Evolutionary conservation across 35 echinoderm and acorn worm species (phyloP), one percentile per base, ranked within the genome.

Genomic region (Lytechinus pictus): DNA sequence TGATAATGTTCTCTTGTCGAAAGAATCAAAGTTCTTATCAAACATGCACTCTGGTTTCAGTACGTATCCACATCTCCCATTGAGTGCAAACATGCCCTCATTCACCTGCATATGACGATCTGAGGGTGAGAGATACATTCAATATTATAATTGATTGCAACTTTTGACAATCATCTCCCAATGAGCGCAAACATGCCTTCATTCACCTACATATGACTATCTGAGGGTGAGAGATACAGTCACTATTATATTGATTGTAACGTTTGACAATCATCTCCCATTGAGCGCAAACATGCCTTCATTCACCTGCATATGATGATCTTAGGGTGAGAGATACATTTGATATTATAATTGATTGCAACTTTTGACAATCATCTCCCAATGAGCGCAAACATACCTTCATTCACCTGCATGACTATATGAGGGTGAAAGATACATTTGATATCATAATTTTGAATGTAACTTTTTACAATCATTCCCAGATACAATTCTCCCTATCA

Each of bases 91-190:
- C 71, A 97, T 79, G 5, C 96, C 96, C 24, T 97, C 94, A 52
- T 97, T 99, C 44, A 99, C 89, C 94, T 99, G 98, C 98, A 99
- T 99, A 58, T 95, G 94, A 21, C 97, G 97, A 97, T 98, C 98
- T 99, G 95, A 44, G 2, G 33, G 33, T 44, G 33, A 44, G 33
- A 44, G 33, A 44, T 44, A 44, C 33, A 44, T 44, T 44, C 2
- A 44, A 44, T 44, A 44, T 44, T 44, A 44, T 44, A 44, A 44
- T 2, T 44, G 33, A 44, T 44, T 44, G 33, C 2, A 44, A 0
- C 33, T 44, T 44, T 44, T 44, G 33, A 44, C 33, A 44, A 44
- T 44, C 98, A 98, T 52, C 89, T 55, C 4, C 96, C 97, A 71
- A 98, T 99, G 95, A 98, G 92, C 16, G 87, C 33, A 93, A 99